Percentiles rank a stretch among this genome's conserved stretches.
Evolutionary conservation across 2,113 vertebrate genomes (phyloP).

Genomic region (Triplophysa siluroides): DNA sequence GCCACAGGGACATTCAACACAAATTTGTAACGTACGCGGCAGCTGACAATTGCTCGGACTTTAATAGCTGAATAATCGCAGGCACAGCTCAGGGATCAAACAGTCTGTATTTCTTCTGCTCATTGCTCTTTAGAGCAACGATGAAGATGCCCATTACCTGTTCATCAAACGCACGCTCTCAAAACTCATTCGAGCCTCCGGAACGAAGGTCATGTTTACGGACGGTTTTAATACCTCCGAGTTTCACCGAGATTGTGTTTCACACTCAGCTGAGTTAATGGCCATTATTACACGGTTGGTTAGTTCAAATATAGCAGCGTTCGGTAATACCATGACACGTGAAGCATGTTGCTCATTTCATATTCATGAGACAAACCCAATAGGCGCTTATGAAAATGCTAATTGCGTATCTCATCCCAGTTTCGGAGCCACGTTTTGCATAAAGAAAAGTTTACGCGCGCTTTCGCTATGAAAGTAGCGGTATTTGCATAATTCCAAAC

Average conservation of each 20-base stretch:
- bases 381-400: slow-evolving; percentile 14
- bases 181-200: slow-evolving; percentile 8
- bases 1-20: slow-evolving; percentile 21
- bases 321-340: background rate
- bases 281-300: background rate
- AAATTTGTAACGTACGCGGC: slow-evolving; percentile 19
- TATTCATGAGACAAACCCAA: slow-evolving; percentile 28
- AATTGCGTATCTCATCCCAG: slow-evolving; percentile 1
- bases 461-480: background rate
- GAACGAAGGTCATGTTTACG: slow-evolving; percentile 11
- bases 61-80: slow-evolving; percentile 42
- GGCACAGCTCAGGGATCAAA: slow-evolving; percentile 26
- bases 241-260: slow-evolving; percentile 14
- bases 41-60: slow-evolving; percentile 16
- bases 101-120: slow-evolving; percentile 18
- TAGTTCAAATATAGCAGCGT: background rate
- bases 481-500: background rate
- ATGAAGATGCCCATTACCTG: slow-evolving; percentile 30
- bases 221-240: background rate
- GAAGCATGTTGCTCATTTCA: slow-evolving; percentile 31
- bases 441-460: background rate
- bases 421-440: background rate
- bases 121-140: slow-evolving; percentile 21
- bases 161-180: slow-evolving; percentile 11
- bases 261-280: slow-evolving; percentile 10